Conservation (phyloP, 2,113 vertebrate species). For the Rhynchomys soricoides region DNA sequence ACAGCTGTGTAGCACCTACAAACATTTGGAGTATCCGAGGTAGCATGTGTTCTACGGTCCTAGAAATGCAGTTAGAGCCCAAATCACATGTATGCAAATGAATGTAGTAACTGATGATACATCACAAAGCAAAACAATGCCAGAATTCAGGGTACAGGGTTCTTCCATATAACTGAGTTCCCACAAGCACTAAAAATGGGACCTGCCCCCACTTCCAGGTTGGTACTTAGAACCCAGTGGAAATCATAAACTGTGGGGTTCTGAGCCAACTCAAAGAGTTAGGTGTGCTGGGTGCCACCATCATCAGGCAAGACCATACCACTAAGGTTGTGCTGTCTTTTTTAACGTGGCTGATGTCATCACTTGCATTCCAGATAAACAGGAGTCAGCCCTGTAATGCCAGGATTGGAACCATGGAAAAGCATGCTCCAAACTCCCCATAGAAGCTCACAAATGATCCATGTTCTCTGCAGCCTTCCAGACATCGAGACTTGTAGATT, state of each 20-base stretch:
- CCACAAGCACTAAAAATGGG: neutral
- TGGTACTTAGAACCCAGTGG: neutral
- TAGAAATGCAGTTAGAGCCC: neutral
- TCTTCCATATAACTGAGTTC: neutral
- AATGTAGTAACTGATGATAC: neutral
- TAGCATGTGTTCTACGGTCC: neutral
- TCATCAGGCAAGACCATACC: neutral
- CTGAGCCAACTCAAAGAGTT: neutral
- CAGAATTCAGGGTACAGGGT: neutral
- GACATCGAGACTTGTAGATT: neutral
- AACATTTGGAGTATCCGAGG: neutral
- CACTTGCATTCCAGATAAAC: neutral
- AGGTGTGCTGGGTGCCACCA: neutral
- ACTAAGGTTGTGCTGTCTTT: neutral
- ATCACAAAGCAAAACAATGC: neutral
- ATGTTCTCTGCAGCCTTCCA: neutral
- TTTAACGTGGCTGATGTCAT: neutral
- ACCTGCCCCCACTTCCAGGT: neutral
- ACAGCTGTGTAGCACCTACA: neutral
- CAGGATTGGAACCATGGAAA: neutral
- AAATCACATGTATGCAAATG: neutral
- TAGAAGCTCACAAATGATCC: neutral
- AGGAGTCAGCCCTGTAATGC: neutral
- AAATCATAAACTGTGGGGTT: neutral
- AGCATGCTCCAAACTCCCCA: neutral